phyloP scores from a whole-genome alignment of 1,140 invertebrate species.

The Fopius arisanus region DNA sequence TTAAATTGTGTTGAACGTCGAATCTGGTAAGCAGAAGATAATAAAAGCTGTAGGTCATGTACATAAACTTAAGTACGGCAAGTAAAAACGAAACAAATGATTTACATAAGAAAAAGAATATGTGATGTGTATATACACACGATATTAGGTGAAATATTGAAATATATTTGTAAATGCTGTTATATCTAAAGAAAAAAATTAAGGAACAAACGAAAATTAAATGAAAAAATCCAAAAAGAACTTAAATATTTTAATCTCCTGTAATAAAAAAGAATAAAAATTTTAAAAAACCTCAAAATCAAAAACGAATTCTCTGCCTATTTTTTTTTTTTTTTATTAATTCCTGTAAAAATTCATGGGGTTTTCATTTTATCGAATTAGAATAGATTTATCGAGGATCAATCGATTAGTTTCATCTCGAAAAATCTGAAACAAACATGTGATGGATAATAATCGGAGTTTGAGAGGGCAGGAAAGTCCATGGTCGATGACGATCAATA shows the following conservation, averaged over 20 bases:
- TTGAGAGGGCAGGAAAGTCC: background rate
- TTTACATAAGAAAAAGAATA: conserved; percentile 13
- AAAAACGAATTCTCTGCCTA: conserved; percentile 31
- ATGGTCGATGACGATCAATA: too few species aligned
- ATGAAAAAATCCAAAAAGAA: conserved; percentile 36
- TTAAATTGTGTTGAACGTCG: background rate
- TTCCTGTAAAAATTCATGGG: background rate
- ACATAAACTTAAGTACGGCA: background rate
- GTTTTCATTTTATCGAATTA: too few species aligned
- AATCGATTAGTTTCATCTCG: too few species aligned
- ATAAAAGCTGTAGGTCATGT: background rate
- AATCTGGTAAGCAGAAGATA: background rate
- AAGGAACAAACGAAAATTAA: conserved; percentile 31
- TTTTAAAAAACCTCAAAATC: conserved; percentile 51
- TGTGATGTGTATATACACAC: conserved; percentile 56
- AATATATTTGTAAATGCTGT: conserved; percentile 65
- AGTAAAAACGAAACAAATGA: conserved; percentile 46
- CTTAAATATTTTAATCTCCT: conserved; percentile 64
- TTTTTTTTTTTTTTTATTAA: background rate
- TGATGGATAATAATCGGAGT: background rate
- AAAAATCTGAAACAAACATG: background rate
- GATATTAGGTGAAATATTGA: conserved; percentile 51
- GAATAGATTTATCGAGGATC: too few species aligned
- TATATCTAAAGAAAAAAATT: conserved; percentile 44
- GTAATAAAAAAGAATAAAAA: conserved; percentile 59